Evolutionary conservation across 2,797 vertebrate genomes (phyloP).

Genomic region (Miichthys miiuy): DNA sequence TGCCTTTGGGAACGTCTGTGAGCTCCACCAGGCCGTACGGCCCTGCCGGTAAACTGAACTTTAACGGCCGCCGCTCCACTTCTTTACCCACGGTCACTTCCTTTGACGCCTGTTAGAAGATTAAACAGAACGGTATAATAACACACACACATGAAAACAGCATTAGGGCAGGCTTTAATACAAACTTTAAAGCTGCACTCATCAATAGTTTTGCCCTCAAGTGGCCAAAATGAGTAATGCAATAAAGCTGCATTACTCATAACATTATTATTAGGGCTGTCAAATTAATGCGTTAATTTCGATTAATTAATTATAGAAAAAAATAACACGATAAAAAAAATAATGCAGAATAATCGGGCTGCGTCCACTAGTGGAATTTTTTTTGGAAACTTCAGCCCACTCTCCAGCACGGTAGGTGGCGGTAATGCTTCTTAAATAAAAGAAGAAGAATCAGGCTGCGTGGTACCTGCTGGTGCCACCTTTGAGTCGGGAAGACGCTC

Average conservation of each 20-base stretch:
- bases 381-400: too few relatives aligned
- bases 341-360: too few relatives aligned
- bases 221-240: background rate
- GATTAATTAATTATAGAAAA: too few relatives aligned
- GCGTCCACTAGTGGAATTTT: too few relatives aligned
- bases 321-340: too few relatives aligned
- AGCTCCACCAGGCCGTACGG: slow-evolving; percentile 71
- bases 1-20: slow-evolving; percentile 90
- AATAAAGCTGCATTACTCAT: background rate
- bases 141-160: background rate
- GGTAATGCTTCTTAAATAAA: too few relatives aligned
- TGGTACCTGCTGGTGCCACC: too few relatives aligned
- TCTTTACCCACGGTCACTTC: background rate
- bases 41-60: slow-evolving; percentile 75
- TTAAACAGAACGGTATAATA: background rate
- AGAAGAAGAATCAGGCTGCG: too few relatives aligned
- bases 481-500: too few relatives aligned
- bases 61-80: slow-evolving; percentile 79
- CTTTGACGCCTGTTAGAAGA: slow-evolving; percentile 31
- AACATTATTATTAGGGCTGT: too few relatives aligned
- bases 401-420: too few relatives aligned
- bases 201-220: background rate
- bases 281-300: too few relatives aligned
- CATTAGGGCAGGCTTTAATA: background rate
- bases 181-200: background rate